A percentile compares a stretch with the other conserved stretches of the same genome.
phyloP scores from a whole-genome alignment of 2,888 invertebrate species.

The Acanthosoma haemorrhoidale region DNA sequence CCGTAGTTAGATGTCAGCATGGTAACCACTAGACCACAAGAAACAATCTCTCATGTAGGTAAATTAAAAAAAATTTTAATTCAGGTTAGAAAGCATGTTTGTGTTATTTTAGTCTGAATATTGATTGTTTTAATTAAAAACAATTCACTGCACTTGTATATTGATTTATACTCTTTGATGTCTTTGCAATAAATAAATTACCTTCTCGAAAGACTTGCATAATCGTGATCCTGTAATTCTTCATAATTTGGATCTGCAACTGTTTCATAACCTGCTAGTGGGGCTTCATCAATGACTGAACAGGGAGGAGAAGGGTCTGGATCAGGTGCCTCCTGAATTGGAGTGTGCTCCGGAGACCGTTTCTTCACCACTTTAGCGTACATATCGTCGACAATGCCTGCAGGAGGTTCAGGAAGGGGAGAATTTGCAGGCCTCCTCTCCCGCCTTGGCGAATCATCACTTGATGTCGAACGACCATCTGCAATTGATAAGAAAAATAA shows the following conservation, averaged over 20 bases:
- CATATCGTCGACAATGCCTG: slow-evolving; percentile 68
- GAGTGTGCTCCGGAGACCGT: slow-evolving; percentile 39
- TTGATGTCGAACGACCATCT: slow-evolving; percentile 66
- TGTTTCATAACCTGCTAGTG: slow-evolving; percentile 46
- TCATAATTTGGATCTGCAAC: slow-evolving; percentile 71
- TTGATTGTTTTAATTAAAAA: too few species aligned
- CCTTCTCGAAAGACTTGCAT: slow-evolving; percentile 41
- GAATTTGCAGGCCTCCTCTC: slow-evolving; percentile 87
- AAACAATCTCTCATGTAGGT: too few species aligned
- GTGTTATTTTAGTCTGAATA: too few species aligned
- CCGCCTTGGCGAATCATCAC: slow-evolving; percentile 80
- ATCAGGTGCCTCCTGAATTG: background rate
- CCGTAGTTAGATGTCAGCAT: too few species aligned
- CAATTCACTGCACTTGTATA: too few species aligned
- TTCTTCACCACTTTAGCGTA: slow-evolving; percentile 82
- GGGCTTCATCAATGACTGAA: slow-evolving; percentile 4
- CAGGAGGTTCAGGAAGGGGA: slow-evolving; percentile 75
- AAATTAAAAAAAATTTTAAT: too few species aligned
- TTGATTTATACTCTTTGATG: too few species aligned
- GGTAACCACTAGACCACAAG: too few species aligned
- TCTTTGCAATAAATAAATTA: too few species aligned
- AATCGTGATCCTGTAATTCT: slow-evolving; percentile 53
- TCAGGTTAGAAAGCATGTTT: too few species aligned
- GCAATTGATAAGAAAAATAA: slow-evolving; percentile 37
- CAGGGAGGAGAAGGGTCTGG: slow-evolving; percentile 36